phyloP scores from a whole-genome alignment of 2,888 invertebrate species.

The Eristalis arbustorum region DNA sequence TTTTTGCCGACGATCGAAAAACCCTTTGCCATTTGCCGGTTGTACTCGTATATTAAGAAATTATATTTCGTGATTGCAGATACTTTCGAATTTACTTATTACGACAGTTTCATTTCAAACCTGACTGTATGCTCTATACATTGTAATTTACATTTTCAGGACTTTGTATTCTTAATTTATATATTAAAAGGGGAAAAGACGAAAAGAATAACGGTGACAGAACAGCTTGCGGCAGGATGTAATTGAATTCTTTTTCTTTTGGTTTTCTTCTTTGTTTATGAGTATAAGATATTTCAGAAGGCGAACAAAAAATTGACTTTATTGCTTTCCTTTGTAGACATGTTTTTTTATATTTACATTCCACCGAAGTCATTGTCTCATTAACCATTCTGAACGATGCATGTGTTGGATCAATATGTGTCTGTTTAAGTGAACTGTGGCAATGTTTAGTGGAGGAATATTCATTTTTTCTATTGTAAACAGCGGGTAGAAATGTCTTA shows the following conservation, averaged over 20 bases:
- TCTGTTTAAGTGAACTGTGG: neutral
- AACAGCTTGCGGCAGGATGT: constrained; percentile 64
- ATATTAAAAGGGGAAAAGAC: constrained; percentile 44
- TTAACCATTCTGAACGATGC: constrained; percentile 13
- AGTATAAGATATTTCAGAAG: constrained; percentile 40
- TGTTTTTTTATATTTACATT: constrained; percentile 33
- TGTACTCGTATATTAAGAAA: constrained; percentile 55
- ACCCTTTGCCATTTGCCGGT: constrained; percentile 28
- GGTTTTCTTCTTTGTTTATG: constrained; percentile 19
- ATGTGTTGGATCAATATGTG: neutral
- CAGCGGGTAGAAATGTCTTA: too few relatives aligned
- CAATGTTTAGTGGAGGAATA: neutral
- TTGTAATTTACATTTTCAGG: constrained; percentile 63
- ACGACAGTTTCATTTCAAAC: constrained; percentile 62
- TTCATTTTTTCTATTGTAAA: too few relatives aligned
- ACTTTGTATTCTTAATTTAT: constrained; percentile 65
- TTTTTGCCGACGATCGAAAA: neutral
- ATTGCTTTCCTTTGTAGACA: constrained; percentile 73
- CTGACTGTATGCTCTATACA: constrained; percentile 23
- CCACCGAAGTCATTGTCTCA: constrained; percentile 25
- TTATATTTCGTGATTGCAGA: constrained; percentile 70
- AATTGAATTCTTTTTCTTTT: constrained; percentile 63
- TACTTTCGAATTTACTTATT: constrained; percentile 68
- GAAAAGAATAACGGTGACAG: constrained; percentile 57
- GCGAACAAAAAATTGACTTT: constrained; percentile 59